Conservation (phyloP, 92 coral and sea anemone species). For the Metridium senile region DNA sequence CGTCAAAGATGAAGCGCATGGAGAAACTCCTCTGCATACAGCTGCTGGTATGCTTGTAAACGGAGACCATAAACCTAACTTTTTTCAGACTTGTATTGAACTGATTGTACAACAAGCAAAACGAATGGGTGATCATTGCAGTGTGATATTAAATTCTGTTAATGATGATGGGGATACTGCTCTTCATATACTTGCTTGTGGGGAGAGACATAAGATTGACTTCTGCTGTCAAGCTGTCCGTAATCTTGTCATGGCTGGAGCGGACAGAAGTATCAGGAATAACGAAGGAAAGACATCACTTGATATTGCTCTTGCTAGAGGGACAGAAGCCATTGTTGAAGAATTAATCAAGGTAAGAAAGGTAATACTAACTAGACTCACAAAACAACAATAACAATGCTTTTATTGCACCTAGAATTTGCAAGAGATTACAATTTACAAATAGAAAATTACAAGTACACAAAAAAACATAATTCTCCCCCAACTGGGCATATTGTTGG, state of each 20-base stretch:
- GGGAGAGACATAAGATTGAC: slow-evolving; percentile 85
- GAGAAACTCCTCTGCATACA: slow-evolving; percentile 92
- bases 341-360: slow-evolving; percentile 88
- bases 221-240: slow-evolving; percentile 90
- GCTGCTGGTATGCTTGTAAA: slow-evolving; percentile 93
- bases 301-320: slow-evolving; percentile 85
- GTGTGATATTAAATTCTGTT: slow-evolving; percentile 86
- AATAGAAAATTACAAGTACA: too few relatives aligned
- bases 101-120: slow-evolving; percentile 84
- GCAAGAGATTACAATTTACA: too few relatives aligned
- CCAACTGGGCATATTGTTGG: too few relatives aligned
- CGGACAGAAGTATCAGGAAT: slow-evolving; percentile 93
- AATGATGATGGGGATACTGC: slow-evolving; percentile 94
- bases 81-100: slow-evolving; percentile 87
- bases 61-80: slow-evolving; percentile 91
- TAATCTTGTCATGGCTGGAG: slow-evolving; percentile 84
- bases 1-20: slow-evolving; percentile 90
- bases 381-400: too few relatives aligned
- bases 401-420: too few relatives aligned
- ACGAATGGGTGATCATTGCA: slow-evolving; percentile 75
- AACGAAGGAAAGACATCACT: slow-evolving; percentile 93
- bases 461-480: too few relatives aligned
- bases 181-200: slow-evolving; percentile 89
- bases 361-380: too few relatives aligned
- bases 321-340: slow-evolving; percentile 87